Conservation (phyloP, 2,888 invertebrate species). For the Tipula vernalis region DNA sequence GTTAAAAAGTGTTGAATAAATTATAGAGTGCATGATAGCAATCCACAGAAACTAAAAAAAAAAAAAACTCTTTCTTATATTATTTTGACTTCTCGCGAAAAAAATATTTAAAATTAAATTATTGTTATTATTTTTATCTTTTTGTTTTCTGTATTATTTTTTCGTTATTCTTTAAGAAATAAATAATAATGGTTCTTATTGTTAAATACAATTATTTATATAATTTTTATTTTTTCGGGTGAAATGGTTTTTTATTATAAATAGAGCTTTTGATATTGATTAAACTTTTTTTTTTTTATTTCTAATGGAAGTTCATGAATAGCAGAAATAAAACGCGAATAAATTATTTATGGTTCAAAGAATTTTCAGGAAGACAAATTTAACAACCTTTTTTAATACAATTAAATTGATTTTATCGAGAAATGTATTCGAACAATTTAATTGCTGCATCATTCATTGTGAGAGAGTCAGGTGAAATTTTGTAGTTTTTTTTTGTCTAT, state of each 20-base stretch:
- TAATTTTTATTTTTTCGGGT: background rate
- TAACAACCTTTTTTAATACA: background rate
- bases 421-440: background rate
- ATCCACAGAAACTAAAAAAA: background rate
- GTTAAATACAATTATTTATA: background rate
- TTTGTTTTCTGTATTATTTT: background rate
- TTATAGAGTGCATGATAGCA: background rate
- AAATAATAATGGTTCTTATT: background rate
- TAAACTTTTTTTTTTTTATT: background rate
- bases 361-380: background rate
- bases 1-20: background rate
- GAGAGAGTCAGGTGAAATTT: background rate
- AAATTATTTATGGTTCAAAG: background rate
- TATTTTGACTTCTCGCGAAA: conserved; percentile 4
- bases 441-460: background rate
- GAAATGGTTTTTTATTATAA: background rate
- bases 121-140: background rate
- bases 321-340: background rate
- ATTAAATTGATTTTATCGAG: background rate
- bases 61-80: background rate
- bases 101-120: background rate
- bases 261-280: background rate
- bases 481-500: background rate
- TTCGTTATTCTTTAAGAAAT: background rate
- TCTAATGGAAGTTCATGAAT: background rate